Conservation (phyloP, 2,888 invertebrate species). For the Cheilosia vulpina region DNA sequence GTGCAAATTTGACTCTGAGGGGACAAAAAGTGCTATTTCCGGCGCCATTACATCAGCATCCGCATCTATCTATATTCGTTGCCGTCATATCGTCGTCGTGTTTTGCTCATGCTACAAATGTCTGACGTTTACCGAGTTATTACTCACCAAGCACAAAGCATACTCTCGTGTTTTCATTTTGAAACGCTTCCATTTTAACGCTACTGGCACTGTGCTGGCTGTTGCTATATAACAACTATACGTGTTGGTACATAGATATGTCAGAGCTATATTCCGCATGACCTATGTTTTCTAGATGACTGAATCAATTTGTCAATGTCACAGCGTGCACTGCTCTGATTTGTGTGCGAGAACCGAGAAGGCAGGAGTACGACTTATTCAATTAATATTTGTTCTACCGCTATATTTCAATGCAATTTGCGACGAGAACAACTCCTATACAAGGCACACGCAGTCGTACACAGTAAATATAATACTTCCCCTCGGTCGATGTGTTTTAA, state of each 20-base stretch:
- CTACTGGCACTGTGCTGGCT: neutral
- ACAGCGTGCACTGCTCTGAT: slow-evolving; percentile 48
- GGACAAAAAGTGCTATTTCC: slow-evolving; percentile 42
- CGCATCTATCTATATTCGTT: slow-evolving; percentile 19
- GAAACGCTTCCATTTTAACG: slow-evolving; percentile 19
- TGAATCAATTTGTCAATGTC: slow-evolving; percentile 69
- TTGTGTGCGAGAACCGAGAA: slow-evolving; percentile 22
- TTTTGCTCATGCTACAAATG: slow-evolving; percentile 23
- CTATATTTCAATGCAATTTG: slow-evolving; percentile 22
- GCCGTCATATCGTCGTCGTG: neutral
- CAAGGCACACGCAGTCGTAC: neutral
- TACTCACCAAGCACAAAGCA: slow-evolving; percentile 54
- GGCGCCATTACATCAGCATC: slow-evolving; percentile 61
- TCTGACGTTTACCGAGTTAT: slow-evolving; percentile 57
- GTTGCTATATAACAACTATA: neutral
- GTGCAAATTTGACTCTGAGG: slow-evolving; percentile 49
- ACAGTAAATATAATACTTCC: neutral
- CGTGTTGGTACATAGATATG: neutral
- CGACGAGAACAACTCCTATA: neutral
- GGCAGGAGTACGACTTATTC: slow-evolving; percentile 26
- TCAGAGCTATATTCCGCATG: slow-evolving; percentile 5
- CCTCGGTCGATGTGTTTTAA: slow-evolving; percentile 25
- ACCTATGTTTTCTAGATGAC: slow-evolving; percentile 46
- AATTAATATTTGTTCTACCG: slow-evolving; percentile 46
- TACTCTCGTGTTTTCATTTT: slow-evolving; percentile 31